Base-by-base conservation (phyloP, 2,797 vertebrate species). In the Meda fulgida region DNA sequence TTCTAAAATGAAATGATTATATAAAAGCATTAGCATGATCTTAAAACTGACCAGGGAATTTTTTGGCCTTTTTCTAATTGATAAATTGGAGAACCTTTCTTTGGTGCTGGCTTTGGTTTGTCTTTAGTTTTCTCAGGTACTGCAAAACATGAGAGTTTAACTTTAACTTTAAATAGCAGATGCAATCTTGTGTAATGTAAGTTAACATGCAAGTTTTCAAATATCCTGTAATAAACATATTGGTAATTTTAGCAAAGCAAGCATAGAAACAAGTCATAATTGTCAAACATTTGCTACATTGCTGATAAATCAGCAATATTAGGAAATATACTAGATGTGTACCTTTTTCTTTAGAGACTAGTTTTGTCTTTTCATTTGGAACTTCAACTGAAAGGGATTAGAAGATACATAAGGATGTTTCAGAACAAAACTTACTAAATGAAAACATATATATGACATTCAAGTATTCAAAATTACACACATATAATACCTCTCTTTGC, bases 301-400 rank as follows among this genome's bases (percentile, higher is more conserved):
- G 18, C 2, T 36, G 3, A 77, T 55, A 9, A 38, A 16, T 76
- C 11, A 55, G 31, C 31, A 76, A 55, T 77, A n/a, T n/a, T 40
- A 78, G 36, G 23, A 3, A 23, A 60, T 26, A 10, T 40, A 78
- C 2, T 60, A 40, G n/a, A 55, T 14, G 26, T n/a, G 7, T 76
- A 76, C 21, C 21, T 55, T 55, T 76, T 55, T 36, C 48, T 36
- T 36, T 55, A n/a, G 51, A 34, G 31, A 55, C 21, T 72, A 78
- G 51, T 89, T 91, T 91, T 18, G 31, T 82, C 71, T 84, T 88
- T 46, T 85, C 63, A 29, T 89, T 89, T 16, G 81, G 67, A 81
- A 40, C 69, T 48, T 86, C 48, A 75, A 75, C 51, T 76, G 31
- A 76, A 76, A 58, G 21, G 31, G 6, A 16, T 58, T 55, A 4